Evolutionary conservation across 2,888 invertebrate genomes (phyloP).

Genomic region (Carpatolechia fugitivella): DNA sequence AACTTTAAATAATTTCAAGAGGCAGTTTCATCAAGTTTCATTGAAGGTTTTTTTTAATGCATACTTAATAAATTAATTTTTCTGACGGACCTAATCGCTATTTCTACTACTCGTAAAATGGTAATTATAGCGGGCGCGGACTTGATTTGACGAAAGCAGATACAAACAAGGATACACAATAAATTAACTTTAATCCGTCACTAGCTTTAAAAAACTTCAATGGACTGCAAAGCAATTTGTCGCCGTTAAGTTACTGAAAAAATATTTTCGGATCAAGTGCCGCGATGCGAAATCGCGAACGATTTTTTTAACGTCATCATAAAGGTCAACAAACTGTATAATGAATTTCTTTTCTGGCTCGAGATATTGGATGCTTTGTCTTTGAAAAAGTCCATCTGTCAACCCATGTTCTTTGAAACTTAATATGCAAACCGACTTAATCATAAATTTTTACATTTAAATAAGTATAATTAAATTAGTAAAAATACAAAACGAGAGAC

Average conservation of each 20-base stretch:
- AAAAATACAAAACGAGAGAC: background rate
- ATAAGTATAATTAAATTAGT: constrained; percentile 12
- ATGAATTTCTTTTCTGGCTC: constrained; percentile 4
- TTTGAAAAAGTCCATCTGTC: constrained; percentile 7
- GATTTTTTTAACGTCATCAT: constrained; percentile 1
- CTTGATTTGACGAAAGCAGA: no score
- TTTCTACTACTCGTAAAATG: no score
- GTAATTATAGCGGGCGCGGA: no score
- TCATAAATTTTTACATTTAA: constrained; percentile 5
- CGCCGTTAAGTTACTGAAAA: background rate
- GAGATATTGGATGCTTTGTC: constrained; percentile 7
- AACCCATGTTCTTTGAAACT: constrained; percentile 6
- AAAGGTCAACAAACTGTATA: constrained; percentile 8
- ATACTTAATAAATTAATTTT: no score
- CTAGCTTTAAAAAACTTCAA: no score
- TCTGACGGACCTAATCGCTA: no score
- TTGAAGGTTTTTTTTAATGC: no score
- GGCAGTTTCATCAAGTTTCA: no score
- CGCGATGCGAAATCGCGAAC: constrained; percentile 14
- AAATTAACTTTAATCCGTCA: no score
- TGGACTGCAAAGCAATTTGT: background rate
- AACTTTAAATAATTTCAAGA: no score
- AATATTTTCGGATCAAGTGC: constrained; percentile 28
- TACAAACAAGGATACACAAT: no score
- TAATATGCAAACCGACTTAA: background rate